These are phyloP conservation scores for Onychomys leucogaster DNA, from an alignment of 2,797 vertebrate species.

Conservation along the genomic window DNA sequence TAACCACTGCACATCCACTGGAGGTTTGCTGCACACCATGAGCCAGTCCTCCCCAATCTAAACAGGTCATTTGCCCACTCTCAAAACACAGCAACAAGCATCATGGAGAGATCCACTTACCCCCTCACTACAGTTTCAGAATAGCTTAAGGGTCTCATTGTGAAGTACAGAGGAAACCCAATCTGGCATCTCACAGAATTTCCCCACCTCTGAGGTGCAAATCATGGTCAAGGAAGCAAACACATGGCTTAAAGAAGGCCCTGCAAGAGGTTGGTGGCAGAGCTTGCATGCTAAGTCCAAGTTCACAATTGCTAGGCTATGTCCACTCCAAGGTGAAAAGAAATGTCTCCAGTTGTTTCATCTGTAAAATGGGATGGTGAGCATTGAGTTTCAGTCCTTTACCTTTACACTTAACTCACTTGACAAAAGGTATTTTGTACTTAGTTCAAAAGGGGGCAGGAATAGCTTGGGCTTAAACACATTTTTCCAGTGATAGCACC, in stretches of 20 bases:
- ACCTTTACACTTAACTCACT: neutral
- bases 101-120: conserved; percentile 7
- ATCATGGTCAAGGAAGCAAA: conserved; percentile 53
- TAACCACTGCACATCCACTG: neutral
- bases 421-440: conserved; percentile 51
- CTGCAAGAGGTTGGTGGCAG: conserved; percentile 9
- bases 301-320: conserved; percentile 56
- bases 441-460: neutral
- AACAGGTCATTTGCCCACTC: neutral
- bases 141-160: conserved; percentile 61
- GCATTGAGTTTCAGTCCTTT: conserved; percentile 45
- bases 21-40: neutral
- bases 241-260: neutral
- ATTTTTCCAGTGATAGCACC: neutral
- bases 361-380: conserved; percentile 60
- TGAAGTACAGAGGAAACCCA: conserved; percentile 12
- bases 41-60: neutral
- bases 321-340: neutral
- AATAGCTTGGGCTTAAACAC: conserved; percentile 25
- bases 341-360: conserved; percentile 48
- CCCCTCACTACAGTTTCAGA: neutral
- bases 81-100: conserved; percentile 54
- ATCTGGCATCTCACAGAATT: conserved; percentile 25
- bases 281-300: conserved; percentile 47
- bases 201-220: conserved; percentile 22